phyloP scores from a whole-genome alignment of 2,797 vertebrate species.

The Darevskia mixta region DNA sequence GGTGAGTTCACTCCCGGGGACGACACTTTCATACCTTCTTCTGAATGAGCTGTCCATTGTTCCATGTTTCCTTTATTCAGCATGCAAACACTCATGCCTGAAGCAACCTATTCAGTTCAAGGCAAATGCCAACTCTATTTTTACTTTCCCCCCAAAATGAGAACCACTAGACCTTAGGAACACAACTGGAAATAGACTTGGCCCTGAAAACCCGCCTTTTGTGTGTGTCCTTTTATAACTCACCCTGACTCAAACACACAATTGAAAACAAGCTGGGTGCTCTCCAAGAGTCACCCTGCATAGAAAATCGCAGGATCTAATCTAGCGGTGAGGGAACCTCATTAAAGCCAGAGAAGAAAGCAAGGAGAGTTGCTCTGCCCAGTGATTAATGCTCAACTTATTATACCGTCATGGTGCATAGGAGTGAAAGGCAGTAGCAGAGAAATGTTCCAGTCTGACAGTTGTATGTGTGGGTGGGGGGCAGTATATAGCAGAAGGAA shows the following conservation, averaged over 20 bases:
- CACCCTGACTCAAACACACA: fast-evolving
- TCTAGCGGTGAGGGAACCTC: slow-evolving; percentile 21
- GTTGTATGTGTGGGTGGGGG: not conserved
- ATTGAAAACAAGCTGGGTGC: not conserved
- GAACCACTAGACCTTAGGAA: not conserved
- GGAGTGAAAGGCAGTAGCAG: slow-evolving; percentile 24
- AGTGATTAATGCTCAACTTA: slow-evolving; percentile 52
- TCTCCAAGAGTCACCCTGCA: not conserved
- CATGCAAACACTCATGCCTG: not conserved
- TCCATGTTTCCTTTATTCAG: not conserved
- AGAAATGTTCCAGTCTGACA: slow-evolving; percentile 22
- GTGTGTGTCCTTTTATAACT: not conserved
- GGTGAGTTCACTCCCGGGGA: not conserved
- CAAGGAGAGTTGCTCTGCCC: slow-evolving; percentile 15
- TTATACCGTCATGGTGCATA: slow-evolving; percentile 28
- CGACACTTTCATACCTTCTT: not conserved
- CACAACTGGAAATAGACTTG: not conserved
- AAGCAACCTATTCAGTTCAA: not conserved
- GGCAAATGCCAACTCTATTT: not conserved
- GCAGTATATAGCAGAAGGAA: slow-evolving; percentile 7
- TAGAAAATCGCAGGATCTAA: not conserved
- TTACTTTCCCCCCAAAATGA: not conserved
- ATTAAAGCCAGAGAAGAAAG: slow-evolving; percentile 52
- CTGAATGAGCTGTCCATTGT: not conserved
- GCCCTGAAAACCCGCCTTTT: not conserved